Conservation (phyloP, 2,888 invertebrate species). For the Temnothorax unifasciatus region DNA sequence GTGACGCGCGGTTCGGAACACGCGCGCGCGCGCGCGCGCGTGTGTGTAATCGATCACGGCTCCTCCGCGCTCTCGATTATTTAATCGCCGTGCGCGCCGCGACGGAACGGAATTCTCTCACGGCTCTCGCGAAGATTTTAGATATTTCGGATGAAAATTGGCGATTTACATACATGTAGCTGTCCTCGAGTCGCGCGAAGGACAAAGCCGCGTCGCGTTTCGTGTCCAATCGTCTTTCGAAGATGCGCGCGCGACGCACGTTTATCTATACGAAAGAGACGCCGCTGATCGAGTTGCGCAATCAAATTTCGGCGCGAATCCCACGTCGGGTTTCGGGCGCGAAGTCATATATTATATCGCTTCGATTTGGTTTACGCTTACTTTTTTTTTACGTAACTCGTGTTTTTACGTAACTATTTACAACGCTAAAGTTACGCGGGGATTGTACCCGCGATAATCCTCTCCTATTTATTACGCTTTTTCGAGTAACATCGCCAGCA, state of each 20-base stretch:
- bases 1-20: conserved; percentile 72
- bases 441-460: not conserved
- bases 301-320: not conserved
- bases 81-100: conserved; percentile 66
- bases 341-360: too few species aligned
- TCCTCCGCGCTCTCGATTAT: conserved; percentile 68
- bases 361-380: not conserved
- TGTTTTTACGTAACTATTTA: conserved; percentile 19
- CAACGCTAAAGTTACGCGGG: not conserved
- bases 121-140: conserved; percentile 4
- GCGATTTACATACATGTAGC: not conserved
- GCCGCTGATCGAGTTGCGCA: not conserved
- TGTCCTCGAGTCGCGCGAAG: not conserved
- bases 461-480: not conserved
- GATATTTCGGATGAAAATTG: not conserved
- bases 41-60: conserved; percentile 72
- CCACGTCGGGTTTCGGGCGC: not conserved
- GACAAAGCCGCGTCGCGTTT: not conserved
- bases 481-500: not conserved
- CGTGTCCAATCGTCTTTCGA: conserved; percentile 32
- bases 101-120: conserved; percentile 42
- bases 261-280: not conserved
- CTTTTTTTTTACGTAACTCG: not conserved
- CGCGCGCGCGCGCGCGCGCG: conserved; percentile 41
- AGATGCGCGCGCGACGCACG: not conserved